Conservation (phyloP, 2,888 invertebrate genomes). For the Calameuta idolon region DNA sequence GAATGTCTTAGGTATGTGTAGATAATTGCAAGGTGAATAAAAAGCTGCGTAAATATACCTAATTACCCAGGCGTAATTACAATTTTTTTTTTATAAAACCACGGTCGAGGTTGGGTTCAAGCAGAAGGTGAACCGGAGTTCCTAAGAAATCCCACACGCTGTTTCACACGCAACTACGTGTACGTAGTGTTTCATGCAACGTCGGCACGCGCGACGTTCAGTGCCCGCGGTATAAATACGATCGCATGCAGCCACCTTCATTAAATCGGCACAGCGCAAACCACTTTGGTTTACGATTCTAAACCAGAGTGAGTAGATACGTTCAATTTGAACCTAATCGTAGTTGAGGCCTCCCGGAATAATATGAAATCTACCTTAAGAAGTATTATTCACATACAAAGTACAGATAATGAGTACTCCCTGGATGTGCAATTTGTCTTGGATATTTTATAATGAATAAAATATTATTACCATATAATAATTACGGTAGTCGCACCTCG, state of each 20-base stretch:
- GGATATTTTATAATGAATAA: neutral
- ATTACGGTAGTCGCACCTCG: neutral
- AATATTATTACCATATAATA: neutral
- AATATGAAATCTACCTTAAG: neutral
- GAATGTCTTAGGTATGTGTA: neutral
- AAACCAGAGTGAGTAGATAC: conserved; percentile 37
- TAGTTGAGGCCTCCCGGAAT: conserved; percentile 29
- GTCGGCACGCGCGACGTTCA: conserved; percentile 46
- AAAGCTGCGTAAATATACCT: conserved; percentile 6
- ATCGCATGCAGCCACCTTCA: conserved; percentile 46
- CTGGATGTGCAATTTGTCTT: neutral
- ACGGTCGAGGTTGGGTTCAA: conserved; percentile 6
- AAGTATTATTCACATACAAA: neutral
- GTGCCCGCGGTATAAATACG: conserved; percentile 47
- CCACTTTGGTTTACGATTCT: conserved; percentile 41
- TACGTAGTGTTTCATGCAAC: conserved; percentile 7
- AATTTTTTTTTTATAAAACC: conserved; percentile 7
- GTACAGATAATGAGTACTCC: neutral
- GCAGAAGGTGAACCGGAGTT: conserved; percentile 40
- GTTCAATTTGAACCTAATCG: conserved; percentile 34
- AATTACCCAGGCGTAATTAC: conserved; percentile 7
- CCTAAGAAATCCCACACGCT: conserved; percentile 45
- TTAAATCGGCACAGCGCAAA: conserved; percentile 40
- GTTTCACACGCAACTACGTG: conserved; percentile 38
- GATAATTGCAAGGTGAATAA: conserved; percentile 3